Conservation (phyloP, 1,140 invertebrate species). For the Aphelenchoides avenae region DNA sequence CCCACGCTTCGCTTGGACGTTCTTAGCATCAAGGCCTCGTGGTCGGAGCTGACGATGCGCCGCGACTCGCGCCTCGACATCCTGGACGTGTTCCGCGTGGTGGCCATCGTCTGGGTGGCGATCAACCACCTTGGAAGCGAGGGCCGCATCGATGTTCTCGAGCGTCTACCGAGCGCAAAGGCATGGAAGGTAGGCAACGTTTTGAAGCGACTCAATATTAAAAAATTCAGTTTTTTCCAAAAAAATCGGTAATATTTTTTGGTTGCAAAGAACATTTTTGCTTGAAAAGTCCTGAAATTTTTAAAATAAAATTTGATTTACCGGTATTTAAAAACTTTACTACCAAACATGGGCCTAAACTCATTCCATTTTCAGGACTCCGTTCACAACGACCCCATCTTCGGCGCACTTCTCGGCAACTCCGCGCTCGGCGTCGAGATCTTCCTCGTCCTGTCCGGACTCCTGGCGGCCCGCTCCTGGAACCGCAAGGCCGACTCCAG, state of each 20-base stretch:
- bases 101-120: conserved; percentile 57
- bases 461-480: conserved; percentile 51
- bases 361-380: conserved; percentile 27
- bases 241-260: conserved; percentile 1
- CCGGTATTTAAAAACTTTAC: too few species aligned
- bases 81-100: conserved; percentile 54
- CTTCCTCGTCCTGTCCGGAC: conserved; percentile 49
- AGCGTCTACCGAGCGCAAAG: conserved; percentile 47
- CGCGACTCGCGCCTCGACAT: conserved; percentile 49
- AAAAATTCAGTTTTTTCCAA: conserved; percentile 10
- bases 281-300: too few species aligned
- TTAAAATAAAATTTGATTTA: too few species aligned
- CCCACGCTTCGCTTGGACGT: too few species aligned
- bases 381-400: conserved; percentile 50
- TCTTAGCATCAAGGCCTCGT: too few species aligned
- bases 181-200: conserved; percentile 44
- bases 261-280: too few species aligned
- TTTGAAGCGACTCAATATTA: conserved; percentile 3
- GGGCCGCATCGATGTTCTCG: conserved; percentile 53
- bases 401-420: conserved; percentile 55
- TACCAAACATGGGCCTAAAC: not conserved
- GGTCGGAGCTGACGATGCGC: too few species aligned
- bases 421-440: conserved; percentile 56
- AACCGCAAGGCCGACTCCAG: conserved; percentile 14
- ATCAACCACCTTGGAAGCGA: conserved; percentile 55